Evolutionary conservation across 2,113 vertebrate genomes (phyloP), one percentile per base, ranked within the genome.

Genomic region (Nannospalax galili): DNA sequence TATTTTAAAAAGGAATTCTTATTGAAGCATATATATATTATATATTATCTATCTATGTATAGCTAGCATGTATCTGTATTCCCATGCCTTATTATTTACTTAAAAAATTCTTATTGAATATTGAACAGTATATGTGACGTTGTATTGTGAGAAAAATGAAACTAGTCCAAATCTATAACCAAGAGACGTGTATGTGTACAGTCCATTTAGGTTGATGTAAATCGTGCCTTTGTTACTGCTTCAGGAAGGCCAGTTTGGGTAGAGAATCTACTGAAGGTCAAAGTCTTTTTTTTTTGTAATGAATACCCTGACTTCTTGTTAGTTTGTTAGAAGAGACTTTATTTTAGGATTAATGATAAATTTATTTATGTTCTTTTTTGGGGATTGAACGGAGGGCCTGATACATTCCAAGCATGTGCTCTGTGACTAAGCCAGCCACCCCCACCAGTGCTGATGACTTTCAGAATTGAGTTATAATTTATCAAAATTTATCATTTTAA

Each of bases 1-100:
- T n/a, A n/a, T n/a, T 93, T 94, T 84, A 40, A 75, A 92, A 90
- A 74, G 65, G 37, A 65, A 11, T 73, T 79, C 28, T 90, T 52
- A 74, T 69, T 78, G 48, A 81, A 40, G 30, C 80, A 48, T 37
- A n/a, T n/a, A 70, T 88, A 24, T 28, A 28, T 28, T 40, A 40
- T 12, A 24, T 24, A 74, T 70, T n/a, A 37, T 37, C 35, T 73
- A 40, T n/a, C n/a, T n/a, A n/a, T n/a, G n/a, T n/a, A n/a, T n/a
- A n/a, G n/a, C n/a, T n/a, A n/a, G n/a, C n/a, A n/a, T n/a, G n/a
- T n/a, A n/a, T n/a, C n/a, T 40, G 37, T 42, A 74, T 74, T 74
- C 24, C 10, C 24, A 28, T 74, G 10, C 22, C 72, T 40, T 22
- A 42, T 37, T 37, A 72, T 70, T 70, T 70, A 70, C 24, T 74